Evolutionary conservation across 2,113 vertebrate species (phyloP).

Genomic region (Eolophus roseicapilla): DNA sequence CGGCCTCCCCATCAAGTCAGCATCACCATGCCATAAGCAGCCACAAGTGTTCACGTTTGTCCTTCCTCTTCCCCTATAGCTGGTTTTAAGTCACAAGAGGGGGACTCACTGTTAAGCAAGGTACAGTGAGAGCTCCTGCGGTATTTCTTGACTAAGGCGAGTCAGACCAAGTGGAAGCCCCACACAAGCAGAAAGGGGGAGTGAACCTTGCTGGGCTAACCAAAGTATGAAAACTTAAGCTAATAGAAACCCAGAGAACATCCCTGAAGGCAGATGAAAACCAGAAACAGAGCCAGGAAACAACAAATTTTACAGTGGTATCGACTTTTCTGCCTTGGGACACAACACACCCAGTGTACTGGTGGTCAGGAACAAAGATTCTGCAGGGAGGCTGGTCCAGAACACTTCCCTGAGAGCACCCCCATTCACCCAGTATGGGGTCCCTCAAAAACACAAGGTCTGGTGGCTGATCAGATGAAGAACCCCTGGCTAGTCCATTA

Average conservation of each 20-base stretch:
- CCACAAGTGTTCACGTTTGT: accelerated
- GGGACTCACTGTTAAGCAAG: neutral
- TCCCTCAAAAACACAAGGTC: neutral
- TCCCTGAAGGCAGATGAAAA: neutral
- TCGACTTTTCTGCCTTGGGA: neutral
- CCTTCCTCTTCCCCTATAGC: neutral
- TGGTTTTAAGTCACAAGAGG: neutral
- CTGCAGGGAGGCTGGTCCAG: neutral
- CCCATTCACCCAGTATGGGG: neutral
- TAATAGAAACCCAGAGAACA: neutral
- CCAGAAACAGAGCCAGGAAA: neutral
- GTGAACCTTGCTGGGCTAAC: accelerated
- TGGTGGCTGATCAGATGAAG: neutral
- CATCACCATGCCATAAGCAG: accelerated
- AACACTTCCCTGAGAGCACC: accelerated
- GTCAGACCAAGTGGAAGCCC: neutral
- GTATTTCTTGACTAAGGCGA: neutral
- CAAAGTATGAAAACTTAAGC: neutral
- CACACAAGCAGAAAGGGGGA: neutral
- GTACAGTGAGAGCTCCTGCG: accelerated
- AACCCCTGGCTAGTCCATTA: accelerated
- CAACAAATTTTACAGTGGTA: neutral
- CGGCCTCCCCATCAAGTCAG: neutral
- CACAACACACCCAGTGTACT: neutral
- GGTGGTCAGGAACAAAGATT: neutral